Conservation (phyloP, 2,113 vertebrate genomes). For the Bubalus kerabau region DNA sequence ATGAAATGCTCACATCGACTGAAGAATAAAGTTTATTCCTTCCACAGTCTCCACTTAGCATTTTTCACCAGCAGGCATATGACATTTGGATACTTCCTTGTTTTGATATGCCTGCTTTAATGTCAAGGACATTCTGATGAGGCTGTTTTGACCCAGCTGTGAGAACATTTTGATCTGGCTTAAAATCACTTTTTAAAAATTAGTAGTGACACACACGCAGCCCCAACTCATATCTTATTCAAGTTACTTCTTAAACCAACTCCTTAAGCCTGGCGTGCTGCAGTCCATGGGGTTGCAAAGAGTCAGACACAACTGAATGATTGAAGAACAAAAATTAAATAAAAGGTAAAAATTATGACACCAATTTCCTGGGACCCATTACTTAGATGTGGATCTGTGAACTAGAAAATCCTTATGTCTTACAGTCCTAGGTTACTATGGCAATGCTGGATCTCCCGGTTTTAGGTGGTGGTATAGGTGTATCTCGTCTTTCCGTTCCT, state of each 20-base stretch:
- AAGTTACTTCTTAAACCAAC: not conserved
- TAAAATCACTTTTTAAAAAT: not conserved
- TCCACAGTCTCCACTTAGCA: not conserved
- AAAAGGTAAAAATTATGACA: not conserved
- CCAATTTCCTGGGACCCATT: not conserved
- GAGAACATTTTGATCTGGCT: constrained; percentile 19
- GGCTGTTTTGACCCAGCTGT: not conserved
- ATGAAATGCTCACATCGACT: not conserved
- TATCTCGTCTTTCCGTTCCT: not conserved
- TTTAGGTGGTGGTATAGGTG: not conserved
- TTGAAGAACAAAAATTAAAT: not conserved
- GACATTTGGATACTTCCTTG: not conserved
- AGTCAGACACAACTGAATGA: not conserved
- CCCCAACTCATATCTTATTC: not conserved
- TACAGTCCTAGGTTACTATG: not conserved
- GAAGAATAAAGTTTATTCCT: not conserved
- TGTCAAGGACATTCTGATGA: constrained; percentile 30
- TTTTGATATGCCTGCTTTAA: constrained; percentile 1
- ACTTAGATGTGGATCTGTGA: not conserved
- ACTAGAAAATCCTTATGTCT: not conserved
- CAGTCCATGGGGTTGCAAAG: not conserved
- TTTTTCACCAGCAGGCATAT: not conserved
- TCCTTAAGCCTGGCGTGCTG: not conserved
- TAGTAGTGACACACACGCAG: not conserved
- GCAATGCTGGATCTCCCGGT: not conserved